phyloP scores from a whole-genome alignment of 2,113 vertebrate species.

The Sphaerodactylus townsendi region DNA sequence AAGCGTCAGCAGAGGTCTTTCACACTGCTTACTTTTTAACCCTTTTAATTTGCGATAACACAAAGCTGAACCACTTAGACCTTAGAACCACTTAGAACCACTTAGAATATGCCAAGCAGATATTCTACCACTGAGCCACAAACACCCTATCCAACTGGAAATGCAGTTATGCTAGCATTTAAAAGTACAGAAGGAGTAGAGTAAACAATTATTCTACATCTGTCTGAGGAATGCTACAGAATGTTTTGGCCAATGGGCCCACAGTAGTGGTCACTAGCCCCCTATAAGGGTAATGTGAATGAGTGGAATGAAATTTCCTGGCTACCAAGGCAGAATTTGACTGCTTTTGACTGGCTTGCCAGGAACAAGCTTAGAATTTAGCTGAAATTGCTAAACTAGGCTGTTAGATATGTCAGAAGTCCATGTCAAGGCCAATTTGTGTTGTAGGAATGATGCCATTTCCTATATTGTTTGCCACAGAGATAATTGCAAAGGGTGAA shows the following conservation, averaged over 20 bases:
- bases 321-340: no score
- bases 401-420: neutral
- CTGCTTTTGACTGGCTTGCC: neutral
- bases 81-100: no score
- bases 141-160: no score
- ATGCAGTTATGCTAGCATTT: neutral
- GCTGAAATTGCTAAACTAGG: neutral
- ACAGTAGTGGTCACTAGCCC: neutral
- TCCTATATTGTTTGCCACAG: no score
- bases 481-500: no score
- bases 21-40: no score
- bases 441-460: no score
- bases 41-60: no score
- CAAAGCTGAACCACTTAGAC: no score
- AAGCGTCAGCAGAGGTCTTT: no score
- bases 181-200: neutral
- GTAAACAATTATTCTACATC: neutral
- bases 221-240: neutral
- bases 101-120: no score
- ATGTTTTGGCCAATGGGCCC: neutral
- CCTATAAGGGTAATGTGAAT: neutral
- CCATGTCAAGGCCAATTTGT: neutral
- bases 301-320: neutral
- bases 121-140: no score
- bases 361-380: neutral